Percentiles rank a stretch among this genome's conserved stretches.
Evolutionary conservation across 2,113 vertebrate genomes (phyloP).

Genomic region (Bubalus kerabau): DNA sequence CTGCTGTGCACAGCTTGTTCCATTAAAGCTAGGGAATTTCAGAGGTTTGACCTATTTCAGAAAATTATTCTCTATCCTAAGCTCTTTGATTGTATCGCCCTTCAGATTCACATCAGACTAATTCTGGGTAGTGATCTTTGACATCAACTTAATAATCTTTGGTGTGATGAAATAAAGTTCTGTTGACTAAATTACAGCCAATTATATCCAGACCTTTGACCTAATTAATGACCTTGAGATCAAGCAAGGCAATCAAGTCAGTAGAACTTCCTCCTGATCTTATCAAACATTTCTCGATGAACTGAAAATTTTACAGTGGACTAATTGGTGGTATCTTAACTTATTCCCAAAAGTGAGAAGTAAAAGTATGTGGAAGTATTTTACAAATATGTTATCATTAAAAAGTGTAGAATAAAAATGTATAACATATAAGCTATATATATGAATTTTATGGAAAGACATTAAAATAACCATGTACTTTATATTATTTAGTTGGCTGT

Average conservation of each 20-base stretch:
- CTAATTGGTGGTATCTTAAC: neutral
- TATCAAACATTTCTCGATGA: neutral
- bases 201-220: conserved; percentile 39
- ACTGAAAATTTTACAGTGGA: neutral
- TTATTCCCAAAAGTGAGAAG: neutral
- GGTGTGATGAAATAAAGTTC: conserved; percentile 20
- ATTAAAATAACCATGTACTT: neutral
- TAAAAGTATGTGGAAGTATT: neutral
- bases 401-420: neutral
- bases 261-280: neutral
- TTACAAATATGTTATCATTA: neutral
- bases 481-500: neutral
- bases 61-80: conserved; percentile 38
- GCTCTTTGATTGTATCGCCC: neutral
- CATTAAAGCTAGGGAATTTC: conserved; percentile 25
- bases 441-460: neutral
- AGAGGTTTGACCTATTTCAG: conserved; percentile 55
- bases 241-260: neutral
- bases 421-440: neutral
- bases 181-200: conserved; percentile 37
- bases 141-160: conserved; percentile 10
- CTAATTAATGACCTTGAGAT: conserved; percentile 23
- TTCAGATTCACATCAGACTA: conserved; percentile 27
- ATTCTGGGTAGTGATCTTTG: conserved; percentile 35
- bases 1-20: conserved; percentile 26